A percentile compares a stretch with the other conserved stretches of the same genome.
phyloP scores from a whole-genome alignment of 2,888 invertebrate species.

The Caenorhabditis angaria region DNA sequence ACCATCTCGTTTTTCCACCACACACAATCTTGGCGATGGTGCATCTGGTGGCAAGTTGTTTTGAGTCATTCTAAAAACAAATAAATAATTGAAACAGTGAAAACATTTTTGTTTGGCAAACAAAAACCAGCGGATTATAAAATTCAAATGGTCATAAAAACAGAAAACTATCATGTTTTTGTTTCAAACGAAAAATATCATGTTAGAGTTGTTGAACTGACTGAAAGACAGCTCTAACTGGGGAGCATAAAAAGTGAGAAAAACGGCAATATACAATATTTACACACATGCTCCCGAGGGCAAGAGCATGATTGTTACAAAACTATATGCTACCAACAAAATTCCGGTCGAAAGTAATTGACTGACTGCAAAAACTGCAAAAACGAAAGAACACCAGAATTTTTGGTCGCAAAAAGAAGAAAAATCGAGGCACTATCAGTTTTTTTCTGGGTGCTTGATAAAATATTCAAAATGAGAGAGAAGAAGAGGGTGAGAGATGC shows the following conservation, averaged over 20 bases:
- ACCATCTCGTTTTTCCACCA: conserved; percentile 55
- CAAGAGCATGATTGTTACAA: background rate
- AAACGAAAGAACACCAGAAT: conserved; percentile 1
- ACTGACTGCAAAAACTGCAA: background rate
- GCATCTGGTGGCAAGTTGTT: conserved; percentile 58
- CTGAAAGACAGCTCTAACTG: no score
- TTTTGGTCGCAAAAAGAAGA: background rate
- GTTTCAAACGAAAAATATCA: no score
- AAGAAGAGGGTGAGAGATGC: conserved; percentile 14
- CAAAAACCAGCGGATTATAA: no score
- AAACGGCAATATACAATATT: background rate
- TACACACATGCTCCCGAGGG: conserved; percentile 1
- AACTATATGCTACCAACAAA: no score
- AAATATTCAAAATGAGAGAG: conserved; percentile 14
- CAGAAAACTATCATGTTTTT: no score
- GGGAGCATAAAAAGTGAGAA: no score
- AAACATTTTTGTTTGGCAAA: background rate
- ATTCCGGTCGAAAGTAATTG: background rate
- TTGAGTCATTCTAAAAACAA: conserved; percentile 11
- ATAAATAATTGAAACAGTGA: background rate
- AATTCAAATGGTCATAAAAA: no score
- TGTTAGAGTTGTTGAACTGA: no score
- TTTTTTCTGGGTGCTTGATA: background rate
- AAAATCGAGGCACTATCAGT: background rate
- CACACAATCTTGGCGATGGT: conserved; percentile 66